Evolutionary conservation across 2,888 invertebrate species (phyloP).

Genomic region (Plagiodera versicolora): DNA sequence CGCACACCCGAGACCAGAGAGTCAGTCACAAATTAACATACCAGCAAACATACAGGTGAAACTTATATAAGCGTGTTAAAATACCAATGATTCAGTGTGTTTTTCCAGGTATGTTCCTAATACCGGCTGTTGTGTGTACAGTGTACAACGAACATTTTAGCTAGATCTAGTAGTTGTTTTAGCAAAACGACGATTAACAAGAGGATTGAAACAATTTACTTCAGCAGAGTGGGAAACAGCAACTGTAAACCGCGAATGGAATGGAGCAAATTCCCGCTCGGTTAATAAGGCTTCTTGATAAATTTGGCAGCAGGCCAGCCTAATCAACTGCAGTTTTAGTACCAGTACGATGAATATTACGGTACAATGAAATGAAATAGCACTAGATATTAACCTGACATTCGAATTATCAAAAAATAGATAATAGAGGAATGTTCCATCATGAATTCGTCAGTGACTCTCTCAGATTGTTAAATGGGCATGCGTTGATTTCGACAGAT

Average conservation of each 20-base stretch:
- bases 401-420: no score
- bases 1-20: no score
- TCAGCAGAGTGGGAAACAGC: conserved; percentile 3
- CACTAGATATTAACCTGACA: neutral
- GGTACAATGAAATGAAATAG: neutral
- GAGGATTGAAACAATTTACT: conserved; percentile 12
- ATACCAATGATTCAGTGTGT: no score
- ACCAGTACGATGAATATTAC: neutral
- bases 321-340: conserved; percentile 16
- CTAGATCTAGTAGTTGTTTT: neutral
- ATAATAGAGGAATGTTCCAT: no score
- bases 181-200: neutral
- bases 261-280: conserved; percentile 20
- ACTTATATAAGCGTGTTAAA: no score
- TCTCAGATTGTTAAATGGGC: no score
- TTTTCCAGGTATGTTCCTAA: no score
- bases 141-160: neutral
- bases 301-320: conserved; percentile 19
- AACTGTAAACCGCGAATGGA: conserved; percentile 20
- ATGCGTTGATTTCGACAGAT: no score
- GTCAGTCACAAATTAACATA: no score
- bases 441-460: no score
- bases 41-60: no score
- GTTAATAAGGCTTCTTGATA: conserved; percentile 22
- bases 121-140: no score